Evolutionary conservation across 2,888 invertebrate species (phyloP).

Genomic region (Pelosia muscerda): DNA sequence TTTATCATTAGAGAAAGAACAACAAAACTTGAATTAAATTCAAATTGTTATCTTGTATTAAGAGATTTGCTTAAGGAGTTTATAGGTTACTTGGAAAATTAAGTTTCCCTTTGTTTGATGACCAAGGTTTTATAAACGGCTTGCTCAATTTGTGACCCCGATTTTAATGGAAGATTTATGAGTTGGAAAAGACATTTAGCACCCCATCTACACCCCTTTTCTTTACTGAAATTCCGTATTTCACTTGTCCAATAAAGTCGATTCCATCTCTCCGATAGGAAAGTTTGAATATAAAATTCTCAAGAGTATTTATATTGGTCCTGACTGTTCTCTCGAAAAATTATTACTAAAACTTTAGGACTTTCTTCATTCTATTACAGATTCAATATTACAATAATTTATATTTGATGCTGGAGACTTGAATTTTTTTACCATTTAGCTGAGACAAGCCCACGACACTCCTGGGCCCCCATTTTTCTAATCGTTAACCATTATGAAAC

Average conservation of each 20-base stretch:
- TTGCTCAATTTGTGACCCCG: slow-evolving; percentile 57
- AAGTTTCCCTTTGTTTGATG: slow-evolving; percentile 30
- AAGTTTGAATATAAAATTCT: slow-evolving; percentile 29
- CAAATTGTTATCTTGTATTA: background rate
- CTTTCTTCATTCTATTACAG: background rate
- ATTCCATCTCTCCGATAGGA: slow-evolving; percentile 27
- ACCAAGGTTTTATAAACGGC: slow-evolving; percentile 50
- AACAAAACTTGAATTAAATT: slow-evolving; percentile 16
- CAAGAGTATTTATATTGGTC: slow-evolving; percentile 22
- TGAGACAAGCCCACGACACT: no score
- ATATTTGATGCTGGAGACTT: background rate
- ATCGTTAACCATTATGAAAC: no score
- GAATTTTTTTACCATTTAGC: no score
- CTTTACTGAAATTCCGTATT: slow-evolving; percentile 59
- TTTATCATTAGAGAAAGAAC: slow-evolving; percentile 18
- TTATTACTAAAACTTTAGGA: background rate
- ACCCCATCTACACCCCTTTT: slow-evolving; percentile 63
- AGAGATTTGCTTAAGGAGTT: background rate
- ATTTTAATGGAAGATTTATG: slow-evolving; percentile 68
- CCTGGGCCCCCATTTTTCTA: no score
- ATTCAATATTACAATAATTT: background rate
- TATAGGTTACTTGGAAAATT: slow-evolving; percentile 7
- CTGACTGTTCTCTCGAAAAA: slow-evolving; percentile 5
- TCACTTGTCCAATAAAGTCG: slow-evolving; percentile 50
- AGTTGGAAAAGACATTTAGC: slow-evolving; percentile 64